Conservation (phyloP, 1,140 invertebrate genomes). For the Melitaea cinxia region DNA sequence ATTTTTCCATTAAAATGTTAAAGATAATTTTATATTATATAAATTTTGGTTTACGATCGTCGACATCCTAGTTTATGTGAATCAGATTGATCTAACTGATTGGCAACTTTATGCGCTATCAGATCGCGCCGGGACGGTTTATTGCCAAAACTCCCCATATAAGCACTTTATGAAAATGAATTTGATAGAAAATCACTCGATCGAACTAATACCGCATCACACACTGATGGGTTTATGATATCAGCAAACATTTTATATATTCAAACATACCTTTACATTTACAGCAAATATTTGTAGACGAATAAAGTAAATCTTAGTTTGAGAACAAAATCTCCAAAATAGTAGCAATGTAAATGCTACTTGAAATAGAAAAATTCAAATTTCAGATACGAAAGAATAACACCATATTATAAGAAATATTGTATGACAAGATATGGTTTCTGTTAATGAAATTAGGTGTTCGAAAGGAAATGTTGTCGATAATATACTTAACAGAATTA, state of each 20-base stretch:
- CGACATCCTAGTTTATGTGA: slow-evolving; percentile 5
- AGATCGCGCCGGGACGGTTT: slow-evolving; percentile 8
- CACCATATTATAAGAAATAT: background rate
- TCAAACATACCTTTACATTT: background rate
- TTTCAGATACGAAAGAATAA: background rate
- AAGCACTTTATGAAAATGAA: slow-evolving; percentile 26
- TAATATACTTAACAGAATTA: slow-evolving; percentile 5
- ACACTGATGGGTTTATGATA: slow-evolving; percentile 1
- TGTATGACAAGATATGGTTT: background rate
- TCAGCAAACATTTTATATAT: background rate
- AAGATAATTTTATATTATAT: background rate
- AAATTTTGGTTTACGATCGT: slow-evolving; percentile 1
- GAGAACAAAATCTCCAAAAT: background rate
- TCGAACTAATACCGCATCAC: slow-evolving; percentile 12
- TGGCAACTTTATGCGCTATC: slow-evolving; percentile 24
- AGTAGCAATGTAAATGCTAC: background rate
- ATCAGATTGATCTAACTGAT: slow-evolving; percentile 15
- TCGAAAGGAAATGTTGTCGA: background rate
- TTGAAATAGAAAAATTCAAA: background rate
- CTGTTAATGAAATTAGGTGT: background rate
- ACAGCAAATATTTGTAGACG: background rate
- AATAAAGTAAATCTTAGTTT: background rate
- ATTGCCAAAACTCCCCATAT: slow-evolving; percentile 26
- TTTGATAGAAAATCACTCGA: slow-evolving; percentile 24
- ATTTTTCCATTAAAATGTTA: no score